Conservation (phyloP, 1,140 invertebrate genomes). For the Cataglyphis hispanica region DNA sequence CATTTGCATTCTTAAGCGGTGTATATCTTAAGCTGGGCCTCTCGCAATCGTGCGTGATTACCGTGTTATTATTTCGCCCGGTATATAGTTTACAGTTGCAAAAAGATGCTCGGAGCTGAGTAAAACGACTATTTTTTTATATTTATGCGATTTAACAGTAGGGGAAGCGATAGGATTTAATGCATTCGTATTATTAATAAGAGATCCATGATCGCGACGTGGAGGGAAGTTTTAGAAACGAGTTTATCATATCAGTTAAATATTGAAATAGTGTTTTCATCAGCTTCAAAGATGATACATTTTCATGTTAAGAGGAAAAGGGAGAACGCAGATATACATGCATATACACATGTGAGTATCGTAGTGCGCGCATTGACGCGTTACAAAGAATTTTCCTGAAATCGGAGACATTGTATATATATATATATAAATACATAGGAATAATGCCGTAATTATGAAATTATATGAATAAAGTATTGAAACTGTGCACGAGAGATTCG, state of each 20-base stretch:
- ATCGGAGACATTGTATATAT: constrained; percentile 67
- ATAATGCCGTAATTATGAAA: constrained; percentile 78
- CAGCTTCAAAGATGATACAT: constrained; percentile 60
- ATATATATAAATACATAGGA: constrained; percentile 73
- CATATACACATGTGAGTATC: constrained; percentile 42
- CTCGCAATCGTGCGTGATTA: constrained; percentile 31
- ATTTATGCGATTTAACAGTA: constrained; percentile 29
- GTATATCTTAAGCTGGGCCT: constrained; percentile 44
- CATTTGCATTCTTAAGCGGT: constrained; percentile 60
- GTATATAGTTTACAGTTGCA: constrained; percentile 45
- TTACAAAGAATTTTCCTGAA: constrained; percentile 66
- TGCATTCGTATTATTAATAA: constrained; percentile 11
- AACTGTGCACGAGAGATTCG: constrained; percentile 65
- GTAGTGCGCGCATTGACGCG: constrained; percentile 74
- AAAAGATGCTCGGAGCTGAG: constrained; percentile 55
- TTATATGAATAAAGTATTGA: constrained; percentile 81
- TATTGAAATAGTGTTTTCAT: constrained; percentile 52
- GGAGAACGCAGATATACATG: constrained; percentile 34
- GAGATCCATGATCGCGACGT: background rate
- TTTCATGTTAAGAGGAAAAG: constrained; percentile 57
- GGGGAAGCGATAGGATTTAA: constrained; percentile 2
- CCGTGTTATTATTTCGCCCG: constrained; percentile 38
- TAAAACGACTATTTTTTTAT: constrained; percentile 67
- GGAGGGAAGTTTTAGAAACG: background rate
- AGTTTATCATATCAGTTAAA: constrained; percentile 45